phyloP scores from a whole-genome alignment of 2,797 vertebrate species.

The Crypturellus tataupa region DNA sequence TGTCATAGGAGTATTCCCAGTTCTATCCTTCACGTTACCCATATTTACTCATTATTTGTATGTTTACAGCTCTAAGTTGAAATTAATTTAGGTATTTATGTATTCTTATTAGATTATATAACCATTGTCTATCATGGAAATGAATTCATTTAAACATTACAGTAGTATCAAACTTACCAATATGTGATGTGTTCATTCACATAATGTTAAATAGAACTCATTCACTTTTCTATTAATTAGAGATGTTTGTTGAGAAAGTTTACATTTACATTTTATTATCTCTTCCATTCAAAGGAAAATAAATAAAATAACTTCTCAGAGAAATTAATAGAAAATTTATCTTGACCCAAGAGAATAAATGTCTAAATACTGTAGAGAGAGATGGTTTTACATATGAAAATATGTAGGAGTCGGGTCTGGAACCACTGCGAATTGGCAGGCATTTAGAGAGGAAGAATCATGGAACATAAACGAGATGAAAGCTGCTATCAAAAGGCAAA shows the following conservation, averaged over 20 bases:
- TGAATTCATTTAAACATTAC: background rate
- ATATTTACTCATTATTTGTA: background rate
- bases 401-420: background rate
- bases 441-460: constrained; percentile 55
- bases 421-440: constrained; percentile 54
- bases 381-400: constrained; percentile 37
- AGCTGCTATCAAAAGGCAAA: constrained; percentile 49
- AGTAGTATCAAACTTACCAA: background rate
- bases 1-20: background rate
- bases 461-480: constrained; percentile 41
- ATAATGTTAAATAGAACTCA: background rate
- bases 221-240: background rate
- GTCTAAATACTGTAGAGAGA: constrained; percentile 29
- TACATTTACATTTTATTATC: background rate
- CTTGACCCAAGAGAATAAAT: background rate
- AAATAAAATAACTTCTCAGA: background rate
- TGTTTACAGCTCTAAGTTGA: background rate
- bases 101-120: background rate
- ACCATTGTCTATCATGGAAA: background rate
- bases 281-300: background rate
- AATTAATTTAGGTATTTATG: background rate
- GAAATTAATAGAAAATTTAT: background rate
- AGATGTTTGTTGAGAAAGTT: background rate
- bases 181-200: background rate
- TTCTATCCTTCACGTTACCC: background rate